Evolutionary conservation across 2,888 invertebrate genomes (phyloP), one percentile per base, ranked within the genome.

Genomic region (Rhorus exstirpatorius): DNA sequence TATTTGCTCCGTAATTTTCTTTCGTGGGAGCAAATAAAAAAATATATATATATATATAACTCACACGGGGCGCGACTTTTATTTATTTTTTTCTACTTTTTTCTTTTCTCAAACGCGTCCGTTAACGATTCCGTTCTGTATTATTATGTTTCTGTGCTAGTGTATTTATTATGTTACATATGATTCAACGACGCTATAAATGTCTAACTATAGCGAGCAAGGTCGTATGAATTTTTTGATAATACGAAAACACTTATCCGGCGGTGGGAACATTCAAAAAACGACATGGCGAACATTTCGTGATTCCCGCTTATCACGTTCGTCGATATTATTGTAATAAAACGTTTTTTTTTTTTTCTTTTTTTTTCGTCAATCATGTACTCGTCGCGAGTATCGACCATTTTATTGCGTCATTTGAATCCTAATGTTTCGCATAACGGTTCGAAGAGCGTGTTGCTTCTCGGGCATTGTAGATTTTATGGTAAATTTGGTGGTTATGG

Each of bases 401-500:
- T 85, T 68, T 41, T 89, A 24, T 60, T 87, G 19, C 85, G 85
- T 67, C 85, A 79, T 31, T 83, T 85, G 8, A 76, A 83, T 70
- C 58, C 84, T 0, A 84, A 80, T 49, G 17, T 81, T n/a, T 24
- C 70, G 0, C 70, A 44, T 10, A 44, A 4, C 44, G 17, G 17
- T 12, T 63, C 58, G 1, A 46, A 76, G 21, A 84, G 79, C 51
- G 60, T 79, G 19, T 8, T 65, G n/a, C 24, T 68, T 14, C 44
- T 75, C 26, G 79, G 53, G 24, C 79, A 58, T 51, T 53, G 83
- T 8, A 85, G 84, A 49, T 81, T 79, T 55, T 85, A 86, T 49
- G 81, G 84, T 41, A 89, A 83, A 83, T 87, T 91, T 24, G 83
- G 84, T 41, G 86, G 84, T 77, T 89, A 86, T 67, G 86, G 88